Evolutionary conservation across 2,888 invertebrate species (phyloP).

Genomic region (Cantharis rufa): DNA sequence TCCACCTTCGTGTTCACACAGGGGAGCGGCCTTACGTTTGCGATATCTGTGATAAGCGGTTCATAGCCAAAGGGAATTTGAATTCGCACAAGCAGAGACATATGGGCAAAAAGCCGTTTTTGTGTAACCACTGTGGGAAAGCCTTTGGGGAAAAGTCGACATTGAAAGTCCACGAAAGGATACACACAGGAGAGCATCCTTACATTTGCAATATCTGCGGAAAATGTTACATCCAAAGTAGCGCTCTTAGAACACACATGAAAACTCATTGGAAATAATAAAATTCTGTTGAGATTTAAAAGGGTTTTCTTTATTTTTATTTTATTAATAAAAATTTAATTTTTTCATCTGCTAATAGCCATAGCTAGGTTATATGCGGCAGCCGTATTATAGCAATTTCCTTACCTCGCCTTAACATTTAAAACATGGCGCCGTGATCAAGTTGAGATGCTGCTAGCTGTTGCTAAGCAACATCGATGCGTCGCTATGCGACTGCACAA

Average conservation of each 20-base stretch:
- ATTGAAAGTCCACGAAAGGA: constrained; percentile 38
- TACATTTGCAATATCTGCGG: constrained; percentile 37
- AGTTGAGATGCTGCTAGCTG: background rate
- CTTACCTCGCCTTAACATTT: no score
- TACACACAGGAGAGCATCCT: constrained; percentile 40
- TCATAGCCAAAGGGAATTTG: constrained; percentile 40
- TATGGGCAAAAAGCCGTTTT: constrained; percentile 36
- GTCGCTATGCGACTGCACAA: background rate
- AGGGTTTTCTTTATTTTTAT: background rate
- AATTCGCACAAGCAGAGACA: constrained; percentile 40
- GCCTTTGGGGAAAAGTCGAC: constrained; percentile 39
- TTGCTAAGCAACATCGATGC: background rate
- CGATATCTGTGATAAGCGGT: constrained; percentile 40
- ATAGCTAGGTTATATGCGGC: no score
- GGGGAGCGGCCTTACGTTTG: constrained; percentile 39
- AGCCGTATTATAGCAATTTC: no score
- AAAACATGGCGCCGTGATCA: background rate
- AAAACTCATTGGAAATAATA: constrained; percentile 35
- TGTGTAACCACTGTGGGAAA: constrained; percentile 39
- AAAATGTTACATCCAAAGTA: constrained; percentile 38
- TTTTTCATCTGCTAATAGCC: no score
- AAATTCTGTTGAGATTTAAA: background rate
- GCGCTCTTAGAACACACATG: constrained; percentile 37
- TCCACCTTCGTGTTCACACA: constrained; percentile 38
- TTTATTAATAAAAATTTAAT: background rate